Conservation (phyloP, 53 echinoderm and acorn worm genomes). For the Patiria pectinifera region DNA sequence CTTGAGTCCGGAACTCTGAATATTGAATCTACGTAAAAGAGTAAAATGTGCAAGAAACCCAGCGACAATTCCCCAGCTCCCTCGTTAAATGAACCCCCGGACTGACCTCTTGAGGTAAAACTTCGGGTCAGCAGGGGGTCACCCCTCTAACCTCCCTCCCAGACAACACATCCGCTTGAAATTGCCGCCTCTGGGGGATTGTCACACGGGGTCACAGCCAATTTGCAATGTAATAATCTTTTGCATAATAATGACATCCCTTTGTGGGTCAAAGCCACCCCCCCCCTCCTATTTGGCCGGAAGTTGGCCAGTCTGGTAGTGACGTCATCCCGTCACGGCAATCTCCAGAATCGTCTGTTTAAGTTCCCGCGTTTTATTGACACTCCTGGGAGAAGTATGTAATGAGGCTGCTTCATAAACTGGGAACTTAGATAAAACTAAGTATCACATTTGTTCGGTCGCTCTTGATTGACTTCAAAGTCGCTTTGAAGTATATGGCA, state of each 20-base stretch:
- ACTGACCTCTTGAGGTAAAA: background rate
- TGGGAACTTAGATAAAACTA: background rate
- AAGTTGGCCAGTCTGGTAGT: background rate
- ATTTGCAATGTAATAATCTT: background rate
- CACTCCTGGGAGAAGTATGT: background rate
- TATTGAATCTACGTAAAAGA: background rate
- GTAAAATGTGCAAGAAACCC: background rate
- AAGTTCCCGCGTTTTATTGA: background rate
- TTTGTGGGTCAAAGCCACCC: background rate
- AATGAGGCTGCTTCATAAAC: background rate
- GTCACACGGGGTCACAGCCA: slow-evolving; percentile 15
- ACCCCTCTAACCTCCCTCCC: background rate
- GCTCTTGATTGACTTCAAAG: no score
- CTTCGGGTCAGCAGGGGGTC: background rate
- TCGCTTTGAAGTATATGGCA: no score
- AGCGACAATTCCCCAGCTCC: background rate
- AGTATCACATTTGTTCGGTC: background rate
- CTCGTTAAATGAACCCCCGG: background rate
- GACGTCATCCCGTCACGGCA: background rate
- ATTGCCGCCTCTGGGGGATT: background rate
- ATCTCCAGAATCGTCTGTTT: background rate
- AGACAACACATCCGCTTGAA: slow-evolving; percentile 42
- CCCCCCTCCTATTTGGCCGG: background rate
- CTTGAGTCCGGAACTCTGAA: no score
- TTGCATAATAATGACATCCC: background rate